A percentile compares a stretch with the other conserved stretches of the same genome.
phyloP scores from a whole-genome alignment of 2,797 vertebrate genomes.

The Taeniopygia guttata region DNA sequence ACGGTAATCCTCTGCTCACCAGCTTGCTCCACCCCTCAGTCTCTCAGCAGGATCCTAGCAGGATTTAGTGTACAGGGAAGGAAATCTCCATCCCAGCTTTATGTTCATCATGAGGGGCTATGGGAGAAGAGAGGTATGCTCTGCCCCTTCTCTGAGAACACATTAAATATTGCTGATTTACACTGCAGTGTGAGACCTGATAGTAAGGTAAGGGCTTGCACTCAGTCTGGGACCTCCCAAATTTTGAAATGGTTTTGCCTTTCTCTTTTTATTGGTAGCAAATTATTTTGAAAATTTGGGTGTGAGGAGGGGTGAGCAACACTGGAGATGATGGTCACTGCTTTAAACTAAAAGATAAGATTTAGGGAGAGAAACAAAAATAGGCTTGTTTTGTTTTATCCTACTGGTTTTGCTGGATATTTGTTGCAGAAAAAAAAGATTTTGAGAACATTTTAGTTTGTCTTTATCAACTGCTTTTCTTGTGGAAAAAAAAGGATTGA shows the following conservation, averaged over 20 bases:
- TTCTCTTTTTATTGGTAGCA: neutral
- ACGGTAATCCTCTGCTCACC: conserved; percentile 72
- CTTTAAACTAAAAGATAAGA: neutral
- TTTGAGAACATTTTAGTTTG: neutral
- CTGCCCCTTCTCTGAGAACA: neutral
- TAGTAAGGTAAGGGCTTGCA: neutral
- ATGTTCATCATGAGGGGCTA: neutral
- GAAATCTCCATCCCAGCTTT: neutral
- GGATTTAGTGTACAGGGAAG: neutral
- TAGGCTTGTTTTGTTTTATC: neutral
- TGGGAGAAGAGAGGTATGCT: neutral
- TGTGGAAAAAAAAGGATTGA: neutral
- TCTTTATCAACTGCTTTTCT: neutral
- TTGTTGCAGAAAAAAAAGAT: neutral
- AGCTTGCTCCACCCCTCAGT: neutral
- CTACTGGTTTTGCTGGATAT: neutral
- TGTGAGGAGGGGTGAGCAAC: neutral
- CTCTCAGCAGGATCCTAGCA: neutral
- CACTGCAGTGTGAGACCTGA: neutral
- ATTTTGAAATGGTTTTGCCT: neutral
- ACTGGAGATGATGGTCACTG: neutral
- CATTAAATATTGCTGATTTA: neutral
- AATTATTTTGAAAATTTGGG: neutral
- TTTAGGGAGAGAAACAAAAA: neutral
- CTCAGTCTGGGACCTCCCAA: neutral